These are phyloP conservation scores for Ecdyonurus torrentis DNA, from an alignment of 2,888 invertebrate species.

Conservation along the genomic window DNA sequence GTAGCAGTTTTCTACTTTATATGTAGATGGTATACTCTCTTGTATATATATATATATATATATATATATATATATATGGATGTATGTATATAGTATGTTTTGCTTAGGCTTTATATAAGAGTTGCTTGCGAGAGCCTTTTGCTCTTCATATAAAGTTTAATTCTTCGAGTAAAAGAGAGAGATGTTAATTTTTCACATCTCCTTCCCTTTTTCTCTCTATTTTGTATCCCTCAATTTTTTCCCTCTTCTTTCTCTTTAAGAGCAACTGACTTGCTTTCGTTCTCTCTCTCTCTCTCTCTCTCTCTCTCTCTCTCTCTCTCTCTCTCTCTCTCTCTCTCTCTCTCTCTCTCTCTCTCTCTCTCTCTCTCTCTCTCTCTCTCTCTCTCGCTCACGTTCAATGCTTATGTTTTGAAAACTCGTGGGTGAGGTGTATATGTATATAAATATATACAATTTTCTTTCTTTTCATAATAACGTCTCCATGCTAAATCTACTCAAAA, in stretches of 20 bases:
- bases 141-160: background rate
- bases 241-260: background rate
- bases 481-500: background rate
- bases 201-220: background rate
- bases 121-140: background rate
- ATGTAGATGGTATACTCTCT: background rate
- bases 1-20: background rate
- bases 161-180: conserved; percentile 1
- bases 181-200: background rate
- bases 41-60: too few relatives aligned
- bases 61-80: too few relatives aligned
- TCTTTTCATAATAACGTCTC: background rate
- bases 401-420: background rate
- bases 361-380: background rate
- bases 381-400: background rate
- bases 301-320: background rate
- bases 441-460: too few relatives aligned
- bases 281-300: background rate
- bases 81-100: background rate
- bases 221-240: background rate
- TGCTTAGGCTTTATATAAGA: background rate
- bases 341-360: background rate
- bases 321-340: background rate
- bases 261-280: background rate
- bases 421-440: background rate